phyloP scores from a whole-genome alignment of 2,113 vertebrate species.

The Megaleporinus macrocephalus region DNA sequence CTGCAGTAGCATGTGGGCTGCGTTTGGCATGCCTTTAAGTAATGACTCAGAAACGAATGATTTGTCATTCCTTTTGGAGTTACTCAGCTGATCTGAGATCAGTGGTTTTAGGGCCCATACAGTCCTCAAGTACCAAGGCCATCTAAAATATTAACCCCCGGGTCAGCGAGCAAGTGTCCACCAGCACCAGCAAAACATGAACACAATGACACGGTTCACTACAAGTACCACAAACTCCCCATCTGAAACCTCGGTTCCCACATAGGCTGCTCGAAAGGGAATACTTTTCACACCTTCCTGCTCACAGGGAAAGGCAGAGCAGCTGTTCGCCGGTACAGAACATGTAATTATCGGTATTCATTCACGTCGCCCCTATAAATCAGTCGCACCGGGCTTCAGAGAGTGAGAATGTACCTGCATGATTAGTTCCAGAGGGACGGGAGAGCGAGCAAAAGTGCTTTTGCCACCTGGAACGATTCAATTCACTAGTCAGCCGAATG shows the following conservation, averaged over 20 bases:
- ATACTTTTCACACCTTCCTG: slow-evolving; percentile 58
- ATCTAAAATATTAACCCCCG: not conserved
- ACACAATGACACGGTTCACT: not conserved
- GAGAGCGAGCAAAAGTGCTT: slow-evolving; percentile 66
- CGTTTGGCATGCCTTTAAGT: not conserved
- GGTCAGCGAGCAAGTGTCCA: not conserved
- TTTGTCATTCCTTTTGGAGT: not conserved
- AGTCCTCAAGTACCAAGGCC: not conserved
- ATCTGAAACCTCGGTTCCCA: slow-evolving; percentile 37
- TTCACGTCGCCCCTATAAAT: slow-evolving; percentile 76
- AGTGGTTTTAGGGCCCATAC: not conserved
- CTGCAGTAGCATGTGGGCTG: slow-evolving; percentile 24
- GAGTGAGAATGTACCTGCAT: slow-evolving; percentile 79
- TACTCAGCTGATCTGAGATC: not conserved
- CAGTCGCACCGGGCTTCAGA: slow-evolving; percentile 75
- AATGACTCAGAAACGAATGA: not conserved
- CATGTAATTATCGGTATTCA: slow-evolving; percentile 72
- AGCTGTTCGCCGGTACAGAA: slow-evolving; percentile 57
- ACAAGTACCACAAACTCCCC: slow-evolving; percentile 10
- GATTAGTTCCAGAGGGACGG: slow-evolving; percentile 80
- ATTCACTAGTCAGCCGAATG: slow-evolving; percentile 38
- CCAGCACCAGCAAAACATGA: not conserved
- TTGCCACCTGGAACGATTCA: slow-evolving; percentile 81
- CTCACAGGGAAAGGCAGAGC: slow-evolving; percentile 62
- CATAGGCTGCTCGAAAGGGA: slow-evolving; percentile 18